Evolutionary conservation across 1,140 invertebrate genomes (phyloP).

Genomic region (Chelonus insularis): DNA sequence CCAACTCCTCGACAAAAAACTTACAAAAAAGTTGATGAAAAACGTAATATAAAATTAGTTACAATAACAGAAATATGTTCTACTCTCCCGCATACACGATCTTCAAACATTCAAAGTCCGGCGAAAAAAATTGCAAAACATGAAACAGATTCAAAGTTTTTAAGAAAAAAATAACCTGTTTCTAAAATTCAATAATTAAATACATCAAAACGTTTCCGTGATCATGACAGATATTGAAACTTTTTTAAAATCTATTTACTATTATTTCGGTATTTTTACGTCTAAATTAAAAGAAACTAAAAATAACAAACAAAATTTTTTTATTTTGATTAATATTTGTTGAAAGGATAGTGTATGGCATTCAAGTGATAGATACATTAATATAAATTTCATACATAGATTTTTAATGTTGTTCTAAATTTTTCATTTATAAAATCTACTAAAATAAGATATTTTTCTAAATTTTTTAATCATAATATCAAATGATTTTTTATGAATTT

Average conservation of each 20-base stretch:
- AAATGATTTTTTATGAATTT: no score
- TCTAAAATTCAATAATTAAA: no score
- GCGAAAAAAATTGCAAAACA: slow-evolving; percentile 37
- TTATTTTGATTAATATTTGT: no score
- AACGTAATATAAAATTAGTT: slow-evolving; percentile 26
- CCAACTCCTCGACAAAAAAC: slow-evolving; percentile 13
- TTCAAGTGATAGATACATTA: no score
- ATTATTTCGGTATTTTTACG: neutral
- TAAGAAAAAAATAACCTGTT: neutral
- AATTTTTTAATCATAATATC: neutral
- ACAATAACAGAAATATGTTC: slow-evolving; percentile 26
- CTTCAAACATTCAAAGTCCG: slow-evolving; percentile 33
- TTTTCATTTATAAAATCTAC: slow-evolving; percentile 7
- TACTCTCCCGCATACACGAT: slow-evolving; percentile 22
- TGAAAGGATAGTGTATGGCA: no score
- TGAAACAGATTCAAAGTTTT: slow-evolving; percentile 12
- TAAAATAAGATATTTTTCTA: neutral
- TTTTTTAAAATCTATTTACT: neutral
- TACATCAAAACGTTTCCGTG: neutral
- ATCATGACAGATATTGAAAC: neutral
- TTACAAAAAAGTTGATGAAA: neutral
- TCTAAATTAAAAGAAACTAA: slow-evolving; percentile 13
- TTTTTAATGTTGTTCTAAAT: neutral
- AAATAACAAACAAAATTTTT: neutral
- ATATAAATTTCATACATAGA: no score